Base-by-base conservation (phyloP, 2,888 invertebrate species). In the Hermaeophaga mercurialis region DNA sequence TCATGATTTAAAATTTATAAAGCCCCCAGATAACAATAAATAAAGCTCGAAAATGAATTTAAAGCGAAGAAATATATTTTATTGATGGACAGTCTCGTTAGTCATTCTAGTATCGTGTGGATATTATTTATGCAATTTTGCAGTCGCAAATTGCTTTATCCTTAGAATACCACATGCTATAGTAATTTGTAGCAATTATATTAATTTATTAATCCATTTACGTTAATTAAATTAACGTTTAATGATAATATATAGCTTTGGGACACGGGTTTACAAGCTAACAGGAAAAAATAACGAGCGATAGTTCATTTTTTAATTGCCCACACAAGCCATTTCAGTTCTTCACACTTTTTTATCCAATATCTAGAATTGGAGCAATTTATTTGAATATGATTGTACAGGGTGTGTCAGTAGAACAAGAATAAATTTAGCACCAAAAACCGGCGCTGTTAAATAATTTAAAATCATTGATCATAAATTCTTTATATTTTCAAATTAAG, bases 111-210 rank as follows among this genome's bases (percentile, higher is more conserved):
- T 34, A 43, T 52, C 52, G 43, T 15, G 34, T 52, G n/a, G n/a
- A n/a, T 52, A 43, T 52, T 33, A 52, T 52, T 52, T 43, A 52
- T 52, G 52, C 31, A n/a, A 34, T 15, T 26, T 44, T 24, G 52
- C 34, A 43, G 34, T 33, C 43, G n/a, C 52, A 43, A 52, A 52
- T 52, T 52, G 52, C 52, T 52, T 34, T 52, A 52, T 52, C 33
- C 52, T 31, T 44, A 24, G 52, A 52, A 34, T 34, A 34, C 52
- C 52, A 52, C 52, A 52, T 52, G 52, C 52, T 43, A 43, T 52
- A 34, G 52, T 52, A 52, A 52, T 52, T 52, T 44, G 43, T 44
- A 43, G 19, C 31, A 43, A 52, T 43, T 52, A 43, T 28, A 52
- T 52, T 33, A 34, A 43, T 24, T 52, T 52, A 52, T 43, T 52